These are phyloP conservation scores for Dorcus parallelipipedus DNA, from an alignment of 2,888 invertebrate genomes.

Conservation along the genomic window DNA sequence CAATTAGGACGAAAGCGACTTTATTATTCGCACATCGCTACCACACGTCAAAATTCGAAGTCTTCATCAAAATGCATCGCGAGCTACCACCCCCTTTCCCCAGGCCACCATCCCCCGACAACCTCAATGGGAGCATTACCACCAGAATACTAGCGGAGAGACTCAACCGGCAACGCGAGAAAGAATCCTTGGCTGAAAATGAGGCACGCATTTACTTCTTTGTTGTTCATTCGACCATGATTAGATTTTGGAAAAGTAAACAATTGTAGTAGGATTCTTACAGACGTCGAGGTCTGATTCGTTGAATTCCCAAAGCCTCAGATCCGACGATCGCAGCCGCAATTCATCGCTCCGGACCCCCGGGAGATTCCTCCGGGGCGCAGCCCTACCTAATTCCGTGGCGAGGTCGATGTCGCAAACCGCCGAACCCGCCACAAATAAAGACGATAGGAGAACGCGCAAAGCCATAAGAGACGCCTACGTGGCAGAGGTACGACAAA, in stretches of 20 bases:
- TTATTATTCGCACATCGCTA: too few species aligned
- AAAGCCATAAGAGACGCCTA: conserved; percentile 16
- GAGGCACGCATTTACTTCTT: background rate
- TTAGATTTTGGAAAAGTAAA: background rate
- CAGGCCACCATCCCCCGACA: background rate
- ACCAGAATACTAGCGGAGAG: conserved; percentile 23
- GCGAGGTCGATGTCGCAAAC: conserved; percentile 3
- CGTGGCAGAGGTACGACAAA: conserved; percentile 14
- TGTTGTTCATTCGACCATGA: background rate
- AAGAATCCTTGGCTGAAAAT: background rate
- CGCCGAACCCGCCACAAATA: background rate
- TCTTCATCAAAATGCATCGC: background rate
- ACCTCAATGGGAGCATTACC: conserved; percentile 16
- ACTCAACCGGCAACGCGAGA: conserved; percentile 8
- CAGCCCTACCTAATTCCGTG: conserved; percentile 19
- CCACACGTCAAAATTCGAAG: too few species aligned
- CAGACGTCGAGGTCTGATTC: background rate
- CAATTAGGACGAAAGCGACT: too few species aligned
- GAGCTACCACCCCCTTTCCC: background rate
- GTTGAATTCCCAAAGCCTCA: background rate
- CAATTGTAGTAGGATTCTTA: background rate
- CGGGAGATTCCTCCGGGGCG: conserved; percentile 17
- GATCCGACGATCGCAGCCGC: background rate
- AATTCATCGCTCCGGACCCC: background rate
- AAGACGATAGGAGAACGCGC: background rate